phyloP scores from a whole-genome alignment of 2,113 vertebrate genomes.

The Strix aluco region DNA sequence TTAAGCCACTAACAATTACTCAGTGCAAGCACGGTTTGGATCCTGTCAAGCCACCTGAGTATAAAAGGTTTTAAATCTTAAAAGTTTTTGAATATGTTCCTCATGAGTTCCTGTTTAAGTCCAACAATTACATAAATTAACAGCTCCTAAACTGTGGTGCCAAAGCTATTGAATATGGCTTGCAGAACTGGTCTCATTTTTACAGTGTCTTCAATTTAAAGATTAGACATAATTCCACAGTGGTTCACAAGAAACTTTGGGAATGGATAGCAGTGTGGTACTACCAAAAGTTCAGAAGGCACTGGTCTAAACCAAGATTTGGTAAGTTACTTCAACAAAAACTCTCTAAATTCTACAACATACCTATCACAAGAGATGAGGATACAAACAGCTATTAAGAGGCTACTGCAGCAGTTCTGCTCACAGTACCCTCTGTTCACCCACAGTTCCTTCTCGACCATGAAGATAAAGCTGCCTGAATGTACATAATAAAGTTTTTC shows the following conservation, averaged over 20 bases:
- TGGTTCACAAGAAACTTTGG: background rate
- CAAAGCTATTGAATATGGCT: background rate
- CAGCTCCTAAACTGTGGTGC: background rate
- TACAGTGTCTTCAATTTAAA: background rate
- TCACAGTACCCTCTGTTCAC: background rate
- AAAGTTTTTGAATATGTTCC: background rate
- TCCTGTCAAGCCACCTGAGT: background rate
- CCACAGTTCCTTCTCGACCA: background rate
- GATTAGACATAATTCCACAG: background rate
- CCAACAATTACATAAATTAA: background rate
- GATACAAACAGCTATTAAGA: background rate
- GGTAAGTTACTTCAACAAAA: background rate
- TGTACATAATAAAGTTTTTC: background rate
- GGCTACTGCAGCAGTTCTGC: background rate
- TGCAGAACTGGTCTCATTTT: conserved; percentile 8
- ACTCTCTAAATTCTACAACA: background rate
- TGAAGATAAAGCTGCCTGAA: background rate
- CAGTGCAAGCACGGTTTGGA: background rate
- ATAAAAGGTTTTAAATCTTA: background rate
- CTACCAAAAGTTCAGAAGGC: background rate
- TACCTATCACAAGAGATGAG: background rate
- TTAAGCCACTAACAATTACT: background rate
- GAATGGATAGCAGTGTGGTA: background rate
- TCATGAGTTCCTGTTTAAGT: background rate
- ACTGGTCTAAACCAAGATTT: background rate